These are phyloP conservation scores for Morone saxatilis DNA, from an alignment of 2,113 vertebrate genomes.

Conservation along the genomic window DNA sequence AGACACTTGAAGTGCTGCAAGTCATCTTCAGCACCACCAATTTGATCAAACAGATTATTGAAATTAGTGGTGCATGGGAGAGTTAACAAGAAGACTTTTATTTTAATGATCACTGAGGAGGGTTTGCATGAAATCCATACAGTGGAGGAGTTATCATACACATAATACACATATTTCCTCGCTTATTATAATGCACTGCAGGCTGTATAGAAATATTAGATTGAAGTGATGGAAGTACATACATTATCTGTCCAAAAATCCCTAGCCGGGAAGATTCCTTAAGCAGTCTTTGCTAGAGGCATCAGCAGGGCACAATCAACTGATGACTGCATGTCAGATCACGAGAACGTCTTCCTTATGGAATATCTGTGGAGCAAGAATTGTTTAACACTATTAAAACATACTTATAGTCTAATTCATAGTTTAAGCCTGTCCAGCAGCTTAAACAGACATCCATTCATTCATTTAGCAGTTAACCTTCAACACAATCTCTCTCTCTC, in stretches of 20 bases:
- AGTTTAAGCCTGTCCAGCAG: conserved; percentile 1
- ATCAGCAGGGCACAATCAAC: conserved; percentile 9
- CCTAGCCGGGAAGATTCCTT: background rate
- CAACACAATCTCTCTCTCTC: conserved; percentile 10
- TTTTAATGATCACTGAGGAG: conserved; percentile 32
- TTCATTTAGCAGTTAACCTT: background rate
- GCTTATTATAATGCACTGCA: conserved; percentile 8
- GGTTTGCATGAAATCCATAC: conserved; percentile 27
- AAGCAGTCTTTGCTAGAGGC: conserved; percentile 5
- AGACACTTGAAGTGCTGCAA: conserved; percentile 51
- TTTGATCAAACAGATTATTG: conserved; percentile 66
- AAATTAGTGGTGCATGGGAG: conserved; percentile 40
- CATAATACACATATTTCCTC: conserved; percentile 8
- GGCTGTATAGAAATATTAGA: background rate
- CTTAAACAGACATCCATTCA: conserved; percentile 6
- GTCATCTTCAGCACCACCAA: conserved; percentile 25
- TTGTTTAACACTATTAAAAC: conserved; percentile 26
- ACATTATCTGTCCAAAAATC: conserved; percentile 32
- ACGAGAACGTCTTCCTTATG: conserved; percentile 9
- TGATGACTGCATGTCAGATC: background rate
- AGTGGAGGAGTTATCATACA: background rate
- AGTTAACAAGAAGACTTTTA: conserved; percentile 31
- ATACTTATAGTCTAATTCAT: background rate
- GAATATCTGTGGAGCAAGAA: conserved; percentile 40
- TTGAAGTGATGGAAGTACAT: conserved; percentile 10